Conservation (phyloP, 2,888 invertebrate genomes). For the Lasius fuliginosus region DNA sequence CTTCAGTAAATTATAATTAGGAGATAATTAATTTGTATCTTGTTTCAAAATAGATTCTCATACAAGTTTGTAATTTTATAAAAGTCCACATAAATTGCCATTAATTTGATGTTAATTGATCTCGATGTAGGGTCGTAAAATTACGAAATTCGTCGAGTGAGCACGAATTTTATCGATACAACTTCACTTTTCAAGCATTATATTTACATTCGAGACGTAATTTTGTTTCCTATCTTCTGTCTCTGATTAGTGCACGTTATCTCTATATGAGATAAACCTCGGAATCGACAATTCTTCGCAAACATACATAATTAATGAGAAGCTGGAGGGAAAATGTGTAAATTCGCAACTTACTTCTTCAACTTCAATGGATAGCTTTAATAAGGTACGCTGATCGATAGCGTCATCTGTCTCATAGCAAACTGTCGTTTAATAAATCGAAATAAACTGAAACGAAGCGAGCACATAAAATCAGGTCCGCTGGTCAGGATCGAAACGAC, state of each 20-base stretch:
- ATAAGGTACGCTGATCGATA: background rate
- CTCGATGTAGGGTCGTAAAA: background rate
- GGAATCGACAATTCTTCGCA: background rate
- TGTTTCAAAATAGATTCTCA: background rate
- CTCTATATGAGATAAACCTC: background rate
- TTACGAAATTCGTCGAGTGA: background rate
- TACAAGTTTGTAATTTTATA: background rate
- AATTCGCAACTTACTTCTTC: background rate
- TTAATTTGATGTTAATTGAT: background rate
- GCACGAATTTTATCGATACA: background rate
- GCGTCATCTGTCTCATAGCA: conserved; percentile 1
- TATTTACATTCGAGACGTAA: background rate
- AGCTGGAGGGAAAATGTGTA: background rate
- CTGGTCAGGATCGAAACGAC: background rate
- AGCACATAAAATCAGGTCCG: background rate
- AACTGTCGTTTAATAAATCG: background rate
- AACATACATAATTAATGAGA: background rate
- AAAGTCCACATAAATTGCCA: background rate
- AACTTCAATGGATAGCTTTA: background rate
- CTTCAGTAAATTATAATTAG: background rate
- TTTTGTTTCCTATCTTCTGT: background rate
- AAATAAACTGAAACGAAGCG: conserved; percentile 13
- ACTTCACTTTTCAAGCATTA: background rate
- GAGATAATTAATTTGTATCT: background rate
- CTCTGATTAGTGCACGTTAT: background rate